Evolutionary conservation across 2,113 vertebrate species (phyloP), one percentile per base, ranked within the genome.

Genomic region (Pelusios castaneus): DNA sequence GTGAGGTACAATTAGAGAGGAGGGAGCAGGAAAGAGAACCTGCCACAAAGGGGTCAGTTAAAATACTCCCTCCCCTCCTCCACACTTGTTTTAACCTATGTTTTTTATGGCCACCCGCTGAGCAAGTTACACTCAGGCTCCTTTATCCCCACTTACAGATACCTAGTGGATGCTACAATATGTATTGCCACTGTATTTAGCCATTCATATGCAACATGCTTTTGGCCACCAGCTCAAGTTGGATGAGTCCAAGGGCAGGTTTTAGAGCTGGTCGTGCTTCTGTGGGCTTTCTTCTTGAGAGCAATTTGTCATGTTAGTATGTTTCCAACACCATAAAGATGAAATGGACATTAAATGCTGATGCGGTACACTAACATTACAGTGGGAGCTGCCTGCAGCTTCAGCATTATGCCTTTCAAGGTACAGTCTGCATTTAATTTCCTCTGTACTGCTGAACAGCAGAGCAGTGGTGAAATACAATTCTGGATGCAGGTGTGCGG

Each of bases 131-230:
- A n/a, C 34, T n/a, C n/a, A 19, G 60, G 17, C 16, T 67, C 34
- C 34, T 19, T 67, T 67, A 67, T 21, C 31, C 34, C 17, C 60
- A 67, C 31, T 63, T n/a, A 63, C 29, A 60, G 58, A 60, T 60
- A 31, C 58, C 5, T 34, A 34, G 11, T 27, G 29, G 34, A 60
- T 17, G 17, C 31, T 67, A n/a, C 8, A 34, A n/a, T 67, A n/a
- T n/a, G 58, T 29, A 7, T 60, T 16, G 13, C 31, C 58, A 31
- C 58, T 60, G 13, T 60, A 34, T 60, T 60, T 60, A 27, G 58
- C 58, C 29, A 60, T 60, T 60, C 29, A 29, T 31, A 79, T 81
- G 60, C 25, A 73, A 5, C 0, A 0, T 3, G 4, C 31, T 0
- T 0, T 12, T 41, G 84, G 25, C 11, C 90, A 75, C 10, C 55